Percentiles rank a stretch among this genome's conserved stretches.
Evolutionary conservation across 37 sponge, comb jelly and placozoan genomes (phyloP).

Genomic region (Dysidea cf. avara): DNA sequence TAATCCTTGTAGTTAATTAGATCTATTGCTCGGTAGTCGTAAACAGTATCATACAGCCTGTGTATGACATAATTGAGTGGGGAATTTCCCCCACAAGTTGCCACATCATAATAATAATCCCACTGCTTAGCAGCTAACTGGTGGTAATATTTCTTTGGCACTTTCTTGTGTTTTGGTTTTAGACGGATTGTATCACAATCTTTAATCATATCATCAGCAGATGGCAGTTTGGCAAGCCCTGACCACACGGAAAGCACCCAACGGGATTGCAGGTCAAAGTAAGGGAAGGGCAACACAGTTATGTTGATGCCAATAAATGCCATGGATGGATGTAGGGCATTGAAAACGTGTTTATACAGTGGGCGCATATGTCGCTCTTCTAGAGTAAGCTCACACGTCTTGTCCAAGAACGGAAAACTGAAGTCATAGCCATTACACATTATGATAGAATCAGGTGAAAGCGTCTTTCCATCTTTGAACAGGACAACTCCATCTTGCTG

Average conservation of each 20-base stretch:
- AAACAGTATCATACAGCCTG: constrained; percentile 24
- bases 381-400: constrained; percentile 43
- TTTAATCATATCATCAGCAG: constrained; percentile 49
- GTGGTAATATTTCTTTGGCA: constrained; percentile 42
- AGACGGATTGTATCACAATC: constrained; percentile 31
- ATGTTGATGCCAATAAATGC: constrained; percentile 57
- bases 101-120: constrained; percentile 32
- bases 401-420: constrained; percentile 62
- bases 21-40: constrained; percentile 7
- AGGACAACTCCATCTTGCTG: constrained; percentile 21
- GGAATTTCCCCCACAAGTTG: constrained; percentile 16
- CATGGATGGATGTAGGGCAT: constrained; percentile 59
- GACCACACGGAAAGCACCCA: constrained; percentile 50
- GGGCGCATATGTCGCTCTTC: constrained; percentile 38
- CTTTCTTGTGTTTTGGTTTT: constrained; percentile 31
- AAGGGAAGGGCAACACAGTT: constrained; percentile 31
- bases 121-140: constrained; percentile 51
- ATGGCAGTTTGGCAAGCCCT: constrained; percentile 53
- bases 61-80: constrained; percentile 12
- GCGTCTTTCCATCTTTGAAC: constrained; percentile 22
- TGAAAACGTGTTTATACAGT: constrained; percentile 78
- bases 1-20: constrained; percentile 34
- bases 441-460: constrained; percentile 45
- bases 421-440: constrained; percentile 76
- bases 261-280: constrained; percentile 44